Evolutionary conservation across 2,797 vertebrate genomes (phyloP).

Genomic region (Gambelia wislizenii): DNA sequence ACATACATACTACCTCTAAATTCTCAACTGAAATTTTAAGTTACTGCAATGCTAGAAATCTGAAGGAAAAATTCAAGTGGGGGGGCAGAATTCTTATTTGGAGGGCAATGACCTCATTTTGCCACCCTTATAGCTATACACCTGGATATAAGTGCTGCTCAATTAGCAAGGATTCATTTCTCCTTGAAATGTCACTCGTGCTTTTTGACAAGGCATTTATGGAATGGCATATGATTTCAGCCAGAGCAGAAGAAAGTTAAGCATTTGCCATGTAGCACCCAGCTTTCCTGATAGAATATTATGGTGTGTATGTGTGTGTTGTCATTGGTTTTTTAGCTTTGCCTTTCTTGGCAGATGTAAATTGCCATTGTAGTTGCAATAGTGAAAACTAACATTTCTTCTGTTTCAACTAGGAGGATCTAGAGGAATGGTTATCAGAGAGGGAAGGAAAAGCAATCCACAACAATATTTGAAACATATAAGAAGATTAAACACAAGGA

Average conservation of each 20-base stretch:
- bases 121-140: too few species aligned
- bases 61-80: too few species aligned
- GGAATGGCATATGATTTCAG: not conserved
- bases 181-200: not conserved
- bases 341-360: slow-evolving; percentile 20
- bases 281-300: not conserved
- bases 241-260: not conserved
- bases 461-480: not conserved
- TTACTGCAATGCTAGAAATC: too few species aligned
- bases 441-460: not conserved
- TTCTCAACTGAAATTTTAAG: too few species aligned
- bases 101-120: too few species aligned
- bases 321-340: not conserved
- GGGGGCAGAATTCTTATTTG: too few species aligned
- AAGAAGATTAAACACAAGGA: slow-evolving; percentile 1
- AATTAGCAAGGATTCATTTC: not conserved
- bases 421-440: not conserved
- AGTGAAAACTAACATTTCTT: not conserved
- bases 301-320: not conserved
- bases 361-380: not conserved
- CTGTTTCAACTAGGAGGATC: not conserved
- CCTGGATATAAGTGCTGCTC: not conserved
- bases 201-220: not conserved
- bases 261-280: not conserved
- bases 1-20: too few species aligned